phyloP scores from a whole-genome alignment of 2,797 vertebrate genomes.

The Enteromius mattozi region DNA sequence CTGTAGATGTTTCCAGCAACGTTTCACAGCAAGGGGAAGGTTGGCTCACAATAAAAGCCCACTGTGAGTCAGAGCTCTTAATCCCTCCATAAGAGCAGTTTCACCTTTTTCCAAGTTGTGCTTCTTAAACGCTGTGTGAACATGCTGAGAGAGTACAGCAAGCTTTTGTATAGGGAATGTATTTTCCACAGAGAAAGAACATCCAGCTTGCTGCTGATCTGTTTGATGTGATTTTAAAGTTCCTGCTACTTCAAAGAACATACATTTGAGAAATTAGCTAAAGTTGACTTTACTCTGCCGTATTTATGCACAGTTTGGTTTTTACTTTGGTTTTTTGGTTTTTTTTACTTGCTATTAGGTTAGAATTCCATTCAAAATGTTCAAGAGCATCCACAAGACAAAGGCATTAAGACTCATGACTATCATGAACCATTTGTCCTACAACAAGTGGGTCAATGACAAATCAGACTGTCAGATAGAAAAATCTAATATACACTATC shows the following conservation, averaged over 20 bases:
- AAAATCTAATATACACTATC: not conserved
- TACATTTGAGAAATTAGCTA: not conserved
- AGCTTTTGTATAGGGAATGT: conserved; percentile 19
- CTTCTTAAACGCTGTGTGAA: conserved; percentile 18
- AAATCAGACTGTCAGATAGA: not conserved
- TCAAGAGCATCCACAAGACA: not conserved
- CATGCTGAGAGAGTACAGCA: conserved; percentile 10
- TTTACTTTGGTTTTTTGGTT: no score
- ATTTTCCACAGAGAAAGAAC: conserved; percentile 24
- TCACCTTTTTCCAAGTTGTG: conserved; percentile 28
- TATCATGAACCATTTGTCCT: not conserved
- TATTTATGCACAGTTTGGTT: not conserved
- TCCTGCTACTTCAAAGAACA: not conserved
- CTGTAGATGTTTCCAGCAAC: conserved; percentile 1
- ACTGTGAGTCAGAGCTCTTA: conserved; percentile 38
- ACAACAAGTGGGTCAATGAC: not conserved
- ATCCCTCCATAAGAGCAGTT: conserved; percentile 44
- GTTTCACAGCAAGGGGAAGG: conserved; percentile 5
- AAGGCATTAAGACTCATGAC: not conserved
- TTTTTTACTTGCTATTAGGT: not conserved
- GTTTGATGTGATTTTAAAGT: conserved; percentile 14
- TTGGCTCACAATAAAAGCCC: conserved; percentile 12
- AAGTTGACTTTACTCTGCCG: not conserved
- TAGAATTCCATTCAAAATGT: not conserved
- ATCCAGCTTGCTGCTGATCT: not conserved